Base-by-base conservation (phyloP, 2,888 invertebrate species). In the Acheta domesticus region DNA sequence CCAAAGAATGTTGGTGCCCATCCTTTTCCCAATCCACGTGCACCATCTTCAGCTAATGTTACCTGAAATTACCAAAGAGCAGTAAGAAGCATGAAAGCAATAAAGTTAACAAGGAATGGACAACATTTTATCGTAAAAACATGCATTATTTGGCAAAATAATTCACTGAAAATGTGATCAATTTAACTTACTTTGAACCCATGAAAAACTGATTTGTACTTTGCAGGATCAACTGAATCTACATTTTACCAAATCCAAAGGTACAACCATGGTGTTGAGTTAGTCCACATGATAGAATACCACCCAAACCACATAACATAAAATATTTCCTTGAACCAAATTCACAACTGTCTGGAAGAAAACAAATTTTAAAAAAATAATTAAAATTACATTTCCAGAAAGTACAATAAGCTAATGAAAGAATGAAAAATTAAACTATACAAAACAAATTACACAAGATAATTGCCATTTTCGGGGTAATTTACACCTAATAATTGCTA, bases 1-100 rank as follows among this genome's bases (percentile, higher is more conserved):
- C 99, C 99, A 84, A 98, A 92, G 87, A 96, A 93, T 62, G 99
- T 99, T 79, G 99, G 99, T 2, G 98, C 98, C 99, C 99, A 99
- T 80, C 99, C 99, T 87, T 93, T 95, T 77, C 91, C 96, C 81
- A 99, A 89, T 21, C 96, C 96, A 48, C 92, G 89, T 79, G 91
- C 85, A 83, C 97, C 97, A 86, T 96, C 97, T 88, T 99, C 98
- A 77, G 90, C 90, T 19, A 97, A 85, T 2, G 98, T 95, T 21
- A 95, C 91, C 86, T 90, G 89, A 86, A 93, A 81, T 48, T 79
- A 48, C 21, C 77, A 23, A 73, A 77, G 11, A 21, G 8, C 20
- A 75, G 75, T 75, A 75, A 75, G 36, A 75, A 73, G 36, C 36
- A 36, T 36, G 8, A 36, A 36, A 36, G 36, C 36, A 4, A 73